A percentile compares a stretch with the other conserved stretches of the same genome.
Evolutionary conservation across 2,797 vertebrate species (phyloP).

Genomic region (Astyanax mexicanus): DNA sequence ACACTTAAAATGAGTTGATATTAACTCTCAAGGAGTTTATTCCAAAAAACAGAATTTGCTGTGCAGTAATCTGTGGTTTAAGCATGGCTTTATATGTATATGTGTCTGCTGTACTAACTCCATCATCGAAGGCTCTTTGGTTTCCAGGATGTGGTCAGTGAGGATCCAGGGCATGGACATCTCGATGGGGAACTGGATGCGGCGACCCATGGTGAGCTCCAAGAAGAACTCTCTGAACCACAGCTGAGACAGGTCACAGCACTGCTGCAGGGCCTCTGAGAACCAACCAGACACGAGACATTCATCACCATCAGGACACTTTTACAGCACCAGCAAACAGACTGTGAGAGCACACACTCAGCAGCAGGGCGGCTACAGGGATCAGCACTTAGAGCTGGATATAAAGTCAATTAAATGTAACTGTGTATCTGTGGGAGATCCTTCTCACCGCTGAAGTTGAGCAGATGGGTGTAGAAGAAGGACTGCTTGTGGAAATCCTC

Average conservation of each 20-base stretch:
- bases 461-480: constrained; percentile 98
- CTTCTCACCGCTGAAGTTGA: constrained; percentile 93
- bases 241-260: constrained; percentile 95
- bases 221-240: constrained; percentile 99
- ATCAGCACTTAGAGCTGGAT: no score
- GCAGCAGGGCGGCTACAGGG: not conserved
- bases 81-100: not conserved
- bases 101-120: constrained; percentile 79
- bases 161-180: constrained; percentile 99
- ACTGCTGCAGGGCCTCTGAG: constrained; percentile 94
- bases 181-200: constrained; percentile 98
- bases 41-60: no score
- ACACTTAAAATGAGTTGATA: no score
- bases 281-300: not conserved
- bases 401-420: no score
- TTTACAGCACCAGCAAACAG: not conserved
- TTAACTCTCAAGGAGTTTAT: no score
- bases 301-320: not conserved
- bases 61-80: not conserved
- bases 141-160: constrained; percentile 96
- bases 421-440: not conserved
- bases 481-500: constrained; percentile 99
- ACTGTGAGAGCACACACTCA: not conserved
- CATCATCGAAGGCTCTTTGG: constrained; percentile 98
- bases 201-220: constrained; percentile 96